Percentiles rank a stretch among this genome's conserved stretches.
phyloP scores from a whole-genome alignment of 2,113 vertebrate genomes.

The Zosterops japonicus region DNA sequence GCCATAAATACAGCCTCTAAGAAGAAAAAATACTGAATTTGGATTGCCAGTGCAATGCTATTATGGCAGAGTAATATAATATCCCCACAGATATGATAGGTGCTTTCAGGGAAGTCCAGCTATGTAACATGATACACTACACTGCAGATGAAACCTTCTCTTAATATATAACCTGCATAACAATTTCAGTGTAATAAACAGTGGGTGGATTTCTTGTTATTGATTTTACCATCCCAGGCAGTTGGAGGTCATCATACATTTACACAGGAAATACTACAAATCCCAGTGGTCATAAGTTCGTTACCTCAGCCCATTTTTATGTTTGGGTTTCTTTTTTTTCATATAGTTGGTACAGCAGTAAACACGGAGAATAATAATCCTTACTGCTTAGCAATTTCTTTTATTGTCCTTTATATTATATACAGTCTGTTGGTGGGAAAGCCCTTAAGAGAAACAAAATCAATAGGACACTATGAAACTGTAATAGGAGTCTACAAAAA shows the following conservation, averaged over 20 bases:
- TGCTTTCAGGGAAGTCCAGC: slow-evolving; percentile 2
- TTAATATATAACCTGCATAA: slow-evolving; percentile 34
- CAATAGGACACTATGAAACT: slow-evolving; percentile 37
- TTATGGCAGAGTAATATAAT: slow-evolving; percentile 31
- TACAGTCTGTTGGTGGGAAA: not conserved
- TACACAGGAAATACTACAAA: slow-evolving; percentile 30
- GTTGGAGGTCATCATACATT: slow-evolving; percentile 18
- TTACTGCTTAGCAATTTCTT: slow-evolving; percentile 41
- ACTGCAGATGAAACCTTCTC: not conserved
- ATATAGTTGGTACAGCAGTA: not conserved
- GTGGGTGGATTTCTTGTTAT: slow-evolving; percentile 29
- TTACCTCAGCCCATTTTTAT: not conserved
- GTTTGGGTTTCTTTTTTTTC: not conserved
- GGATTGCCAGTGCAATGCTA: not conserved
- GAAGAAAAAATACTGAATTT: slow-evolving; percentile 1
- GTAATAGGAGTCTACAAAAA: slow-evolving; percentile 31
- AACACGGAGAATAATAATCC: slow-evolving; percentile 20
- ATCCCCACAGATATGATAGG: not conserved
- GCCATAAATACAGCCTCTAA: slow-evolving; percentile 39
- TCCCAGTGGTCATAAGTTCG: not conserved
- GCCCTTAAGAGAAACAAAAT: slow-evolving; percentile 41
- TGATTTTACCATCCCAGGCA: not conserved
- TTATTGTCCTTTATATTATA: slow-evolving; percentile 7
- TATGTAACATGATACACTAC: not conserved
- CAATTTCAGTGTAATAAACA: not conserved